Evolutionary conservation across 92 coral and sea anemone species (phyloP).

Genomic region (Zoanthus gigantus): DNA sequence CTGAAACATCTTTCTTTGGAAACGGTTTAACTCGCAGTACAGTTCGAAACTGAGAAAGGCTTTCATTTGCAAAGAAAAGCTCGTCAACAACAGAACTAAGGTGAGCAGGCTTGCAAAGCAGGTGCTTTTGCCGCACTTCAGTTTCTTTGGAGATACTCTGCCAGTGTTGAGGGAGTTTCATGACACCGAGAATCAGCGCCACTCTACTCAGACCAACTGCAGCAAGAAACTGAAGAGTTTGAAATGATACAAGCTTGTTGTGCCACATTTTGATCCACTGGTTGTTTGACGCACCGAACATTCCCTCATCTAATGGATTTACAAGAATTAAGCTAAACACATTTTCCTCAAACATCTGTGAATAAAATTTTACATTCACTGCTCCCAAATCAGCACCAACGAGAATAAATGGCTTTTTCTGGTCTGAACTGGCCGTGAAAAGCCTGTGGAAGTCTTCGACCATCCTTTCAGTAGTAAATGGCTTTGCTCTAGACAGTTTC

Average conservation of each 20-base stretch:
- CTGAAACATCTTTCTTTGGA: conserved; percentile 63
- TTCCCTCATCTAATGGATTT: conserved; percentile 84
- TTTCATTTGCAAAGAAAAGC: conserved; percentile 88
- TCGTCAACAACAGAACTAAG: conserved; percentile 93
- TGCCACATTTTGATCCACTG: conserved; percentile 84
- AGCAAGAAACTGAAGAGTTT: conserved; percentile 79
- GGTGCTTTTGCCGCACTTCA: conserved; percentile 77
- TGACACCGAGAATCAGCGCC: conserved; percentile 79
- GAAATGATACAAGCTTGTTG: conserved; percentile 70
- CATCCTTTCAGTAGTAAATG: conserved; percentile 93
- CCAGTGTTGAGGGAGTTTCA: conserved; percentile 71
- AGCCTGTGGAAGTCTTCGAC: conserved; percentile 86
- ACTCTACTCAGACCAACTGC: conserved; percentile 78
- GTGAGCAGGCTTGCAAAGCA: conserved; percentile 87
- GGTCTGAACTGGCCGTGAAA: conserved; percentile 74
- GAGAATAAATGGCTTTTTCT: conserved; percentile 76
- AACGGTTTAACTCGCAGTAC: conserved; percentile 82
- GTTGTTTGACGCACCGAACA: conserved; percentile 61
- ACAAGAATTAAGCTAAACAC: conserved; percentile 77
- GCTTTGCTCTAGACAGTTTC: conserved; percentile 62
- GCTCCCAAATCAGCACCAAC: conserved; percentile 97
- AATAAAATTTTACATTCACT: conserved; percentile 83
- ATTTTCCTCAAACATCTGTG: conserved; percentile 81
- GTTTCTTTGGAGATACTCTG: conserved; percentile 62
- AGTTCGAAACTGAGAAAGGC: conserved; percentile 87